phyloP scores from a whole-genome alignment of 2,888 invertebrate species.

The Apamea anceps region DNA sequence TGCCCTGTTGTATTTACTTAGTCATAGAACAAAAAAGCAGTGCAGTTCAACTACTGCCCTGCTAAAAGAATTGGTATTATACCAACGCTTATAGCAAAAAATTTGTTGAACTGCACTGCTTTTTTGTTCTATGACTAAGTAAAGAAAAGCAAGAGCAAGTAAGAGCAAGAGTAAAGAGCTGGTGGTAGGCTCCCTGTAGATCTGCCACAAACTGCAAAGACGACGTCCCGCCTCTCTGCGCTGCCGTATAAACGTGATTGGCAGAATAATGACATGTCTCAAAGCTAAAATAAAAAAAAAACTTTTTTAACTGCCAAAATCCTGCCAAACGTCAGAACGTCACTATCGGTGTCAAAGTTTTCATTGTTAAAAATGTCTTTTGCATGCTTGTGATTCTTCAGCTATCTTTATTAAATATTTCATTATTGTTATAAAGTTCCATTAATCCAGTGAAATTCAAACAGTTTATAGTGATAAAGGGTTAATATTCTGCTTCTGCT shows the following conservation, averaged over 20 bases:
- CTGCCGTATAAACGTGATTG: background rate
- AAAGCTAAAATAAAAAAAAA: background rate
- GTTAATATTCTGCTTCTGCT: background rate
- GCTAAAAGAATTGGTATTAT: too few relatives aligned
- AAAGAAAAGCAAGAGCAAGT: too few relatives aligned
- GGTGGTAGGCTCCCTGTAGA: too few relatives aligned
- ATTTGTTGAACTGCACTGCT: too few relatives aligned
- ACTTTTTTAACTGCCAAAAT: too few relatives aligned
- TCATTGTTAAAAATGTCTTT: background rate
- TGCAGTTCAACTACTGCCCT: too few relatives aligned
- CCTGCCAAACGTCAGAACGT: background rate
- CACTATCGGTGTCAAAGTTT: background rate
- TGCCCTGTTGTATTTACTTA: too few relatives aligned
- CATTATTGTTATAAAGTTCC: background rate
- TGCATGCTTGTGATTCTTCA: constrained; percentile 25
- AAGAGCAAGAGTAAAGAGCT: too few relatives aligned
- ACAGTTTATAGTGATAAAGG: background rate
- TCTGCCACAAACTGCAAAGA: background rate
- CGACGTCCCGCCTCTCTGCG: too few relatives aligned
- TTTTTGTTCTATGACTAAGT: too few relatives aligned
- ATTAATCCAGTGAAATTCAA: background rate
- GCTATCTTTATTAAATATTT: background rate
- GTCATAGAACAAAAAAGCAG: too few relatives aligned
- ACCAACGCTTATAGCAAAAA: too few relatives aligned
- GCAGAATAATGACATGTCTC: background rate